Evolutionary conservation across 2,888 invertebrate species (phyloP).

Genomic region (Trichogramma evanescens): DNA sequence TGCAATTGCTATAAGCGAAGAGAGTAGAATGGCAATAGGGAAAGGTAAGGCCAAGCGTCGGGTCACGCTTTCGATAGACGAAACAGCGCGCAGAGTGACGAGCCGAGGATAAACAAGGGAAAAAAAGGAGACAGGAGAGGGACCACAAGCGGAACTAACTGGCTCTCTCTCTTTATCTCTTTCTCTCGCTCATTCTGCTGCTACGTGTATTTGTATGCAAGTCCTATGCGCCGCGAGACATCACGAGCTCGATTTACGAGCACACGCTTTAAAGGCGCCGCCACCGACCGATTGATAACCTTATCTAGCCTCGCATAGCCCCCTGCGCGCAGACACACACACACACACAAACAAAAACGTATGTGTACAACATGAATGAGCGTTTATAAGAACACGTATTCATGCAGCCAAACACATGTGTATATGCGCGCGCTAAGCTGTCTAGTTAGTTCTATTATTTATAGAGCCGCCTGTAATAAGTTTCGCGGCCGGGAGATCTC

Average conservation of each 20-base stretch:
- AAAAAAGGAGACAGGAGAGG: background rate
- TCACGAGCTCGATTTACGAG: constrained; percentile 20
- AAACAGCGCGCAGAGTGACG: constrained; percentile 8
- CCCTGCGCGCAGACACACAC: too few relatives aligned
- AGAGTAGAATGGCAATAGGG: too few relatives aligned
- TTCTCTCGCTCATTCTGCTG: too few relatives aligned
- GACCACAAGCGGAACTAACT: constrained; percentile 12
- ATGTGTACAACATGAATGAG: too few relatives aligned
- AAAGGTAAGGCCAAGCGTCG: background rate
- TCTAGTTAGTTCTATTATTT: too few relatives aligned
- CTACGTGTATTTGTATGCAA: background rate
- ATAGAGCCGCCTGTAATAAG: too few relatives aligned
- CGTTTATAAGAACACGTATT: too few relatives aligned
- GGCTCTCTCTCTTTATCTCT: background rate
- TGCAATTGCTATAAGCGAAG: too few relatives aligned
- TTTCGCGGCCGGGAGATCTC: too few relatives aligned
- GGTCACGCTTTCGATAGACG: constrained; percentile 8
- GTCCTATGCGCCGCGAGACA: constrained; percentile 5
- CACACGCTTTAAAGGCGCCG: constrained; percentile 3
- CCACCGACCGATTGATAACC: constrained; percentile 19
- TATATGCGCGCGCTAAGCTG: too few relatives aligned
- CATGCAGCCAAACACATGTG: too few relatives aligned
- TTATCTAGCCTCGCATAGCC: constrained; percentile 3
- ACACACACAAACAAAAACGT: too few relatives aligned
- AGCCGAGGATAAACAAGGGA: background rate